Conservation (phyloP, 1,140 invertebrate species). For the Drosophila punjabiensis region DNA sequence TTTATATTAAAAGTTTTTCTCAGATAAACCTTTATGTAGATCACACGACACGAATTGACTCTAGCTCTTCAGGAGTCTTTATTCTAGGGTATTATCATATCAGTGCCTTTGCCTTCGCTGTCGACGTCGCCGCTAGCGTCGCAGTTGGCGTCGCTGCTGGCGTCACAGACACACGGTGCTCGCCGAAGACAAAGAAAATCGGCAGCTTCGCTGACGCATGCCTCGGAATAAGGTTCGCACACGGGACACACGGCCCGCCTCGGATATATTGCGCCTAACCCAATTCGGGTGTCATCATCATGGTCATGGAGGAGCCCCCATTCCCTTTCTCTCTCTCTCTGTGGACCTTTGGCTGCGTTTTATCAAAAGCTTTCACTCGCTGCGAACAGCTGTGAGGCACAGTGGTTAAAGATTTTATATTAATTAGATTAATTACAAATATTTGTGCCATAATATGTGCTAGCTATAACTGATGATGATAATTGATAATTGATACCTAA, state of each 20-base stretch:
- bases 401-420: background rate
- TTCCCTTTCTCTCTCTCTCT: constrained; percentile 1
- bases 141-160: background rate
- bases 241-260: background rate
- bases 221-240: constrained; percentile 29
- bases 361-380: constrained; percentile 22
- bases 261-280: constrained; percentile 71
- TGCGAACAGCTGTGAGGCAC: background rate
- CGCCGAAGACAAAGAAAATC: constrained; percentile 42
- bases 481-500: too few relatives aligned
- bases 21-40: background rate
- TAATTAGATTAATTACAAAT: background rate
- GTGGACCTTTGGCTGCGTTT: background rate
- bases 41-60: background rate
- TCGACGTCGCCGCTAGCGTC: constrained; percentile 1
- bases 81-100: constrained; percentile 23
- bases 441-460: background rate
- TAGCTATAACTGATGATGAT: too few relatives aligned
- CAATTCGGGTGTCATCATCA: constrained; percentile 73
- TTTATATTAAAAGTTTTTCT: background rate
- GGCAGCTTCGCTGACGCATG: constrained; percentile 51
- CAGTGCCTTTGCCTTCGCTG: constrained; percentile 12
- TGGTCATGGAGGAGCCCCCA: constrained; percentile 58
- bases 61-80: background rate
- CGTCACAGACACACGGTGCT: constrained; percentile 2